phyloP scores from a whole-genome alignment of 1,140 invertebrate genomes.

The Drosophila ohnishii region DNA sequence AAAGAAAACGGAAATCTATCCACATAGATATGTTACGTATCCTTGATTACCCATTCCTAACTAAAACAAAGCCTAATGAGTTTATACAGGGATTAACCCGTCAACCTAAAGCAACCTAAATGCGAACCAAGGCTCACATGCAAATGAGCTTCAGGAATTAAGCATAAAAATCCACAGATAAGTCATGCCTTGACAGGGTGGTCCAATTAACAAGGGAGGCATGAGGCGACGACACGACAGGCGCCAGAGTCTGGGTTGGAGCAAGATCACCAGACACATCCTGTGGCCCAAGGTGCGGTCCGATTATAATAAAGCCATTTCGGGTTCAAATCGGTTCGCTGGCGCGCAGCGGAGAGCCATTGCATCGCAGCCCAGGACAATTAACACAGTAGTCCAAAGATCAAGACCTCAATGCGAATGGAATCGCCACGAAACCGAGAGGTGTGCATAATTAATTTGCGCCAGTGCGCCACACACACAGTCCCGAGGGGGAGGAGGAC shows the following conservation, averaged over 20 bases:
- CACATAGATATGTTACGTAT: neutral
- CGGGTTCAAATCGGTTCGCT: constrained; percentile 72
- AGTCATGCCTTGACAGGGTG: constrained; percentile 64
- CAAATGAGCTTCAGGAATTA: constrained; percentile 51
- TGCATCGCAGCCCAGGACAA: constrained; percentile 54
- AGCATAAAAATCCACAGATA: constrained; percentile 56
- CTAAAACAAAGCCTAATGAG: constrained; percentile 55
- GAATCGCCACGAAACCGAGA: constrained; percentile 50
- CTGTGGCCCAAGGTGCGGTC: constrained; percentile 27
- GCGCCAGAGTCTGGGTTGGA: constrained; percentile 39
- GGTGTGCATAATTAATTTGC: constrained; percentile 81
- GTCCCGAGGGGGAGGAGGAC: constrained; percentile 1
- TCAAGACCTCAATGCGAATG: constrained; percentile 68
- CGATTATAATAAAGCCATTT: constrained; percentile 77
- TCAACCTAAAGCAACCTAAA: constrained; percentile 29
- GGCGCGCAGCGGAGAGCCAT: constrained; percentile 19
- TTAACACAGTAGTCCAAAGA: constrained; percentile 80
- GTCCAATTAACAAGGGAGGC: constrained; percentile 69
- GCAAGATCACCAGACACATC: constrained; percentile 36
- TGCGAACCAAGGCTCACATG: constrained; percentile 35
- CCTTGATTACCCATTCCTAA: neutral
- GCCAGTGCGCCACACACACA: constrained; percentile 53
- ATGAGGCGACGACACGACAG: constrained; percentile 36
- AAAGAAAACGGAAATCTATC: neutral
- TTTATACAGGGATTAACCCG: constrained; percentile 66